Conservation (phyloP, 2,113 vertebrate genomes). For the Circaetus gallicus region DNA sequence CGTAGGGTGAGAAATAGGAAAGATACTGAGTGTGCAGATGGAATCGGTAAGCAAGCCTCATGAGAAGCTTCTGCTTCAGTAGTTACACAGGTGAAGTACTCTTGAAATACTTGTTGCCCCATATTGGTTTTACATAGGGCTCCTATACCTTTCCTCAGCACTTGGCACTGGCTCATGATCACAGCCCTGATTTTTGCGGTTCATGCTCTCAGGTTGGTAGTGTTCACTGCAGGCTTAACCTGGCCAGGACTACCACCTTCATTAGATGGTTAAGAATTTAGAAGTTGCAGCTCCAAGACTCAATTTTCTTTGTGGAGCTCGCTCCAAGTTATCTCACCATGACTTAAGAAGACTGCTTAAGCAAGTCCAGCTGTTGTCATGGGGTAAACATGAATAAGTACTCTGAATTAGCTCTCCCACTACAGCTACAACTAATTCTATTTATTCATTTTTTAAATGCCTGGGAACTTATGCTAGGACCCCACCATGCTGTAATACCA, state of each 20-base stretch:
- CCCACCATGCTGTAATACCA: not conserved
- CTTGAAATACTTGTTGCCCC: not conserved
- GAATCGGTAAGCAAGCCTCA: not conserved
- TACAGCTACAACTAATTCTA: not conserved
- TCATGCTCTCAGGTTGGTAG: not conserved
- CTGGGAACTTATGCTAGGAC: not conserved
- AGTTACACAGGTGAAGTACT: not conserved
- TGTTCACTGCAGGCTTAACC: not conserved
- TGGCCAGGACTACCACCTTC: not conserved
- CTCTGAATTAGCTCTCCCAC: not conserved
- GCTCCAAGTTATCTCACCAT: not conserved
- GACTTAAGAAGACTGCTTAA: not conserved
- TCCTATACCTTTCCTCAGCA: not conserved
- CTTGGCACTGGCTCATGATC: not conserved
- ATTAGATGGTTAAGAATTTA: not conserved
- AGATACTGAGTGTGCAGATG: not conserved
- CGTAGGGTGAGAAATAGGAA: not conserved
- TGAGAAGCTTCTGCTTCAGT: not conserved
- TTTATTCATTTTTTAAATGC: not conserved
- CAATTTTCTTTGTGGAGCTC: not conserved
- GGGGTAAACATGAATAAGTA: not conserved
- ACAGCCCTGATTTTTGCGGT: not conserved
- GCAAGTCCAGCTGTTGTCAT: not conserved
- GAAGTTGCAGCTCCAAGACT: not conserved
- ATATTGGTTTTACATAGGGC: not conserved